Evolutionary conservation across 2,888 invertebrate species (phyloP).

Genomic region (Drosophila mimetica): DNA sequence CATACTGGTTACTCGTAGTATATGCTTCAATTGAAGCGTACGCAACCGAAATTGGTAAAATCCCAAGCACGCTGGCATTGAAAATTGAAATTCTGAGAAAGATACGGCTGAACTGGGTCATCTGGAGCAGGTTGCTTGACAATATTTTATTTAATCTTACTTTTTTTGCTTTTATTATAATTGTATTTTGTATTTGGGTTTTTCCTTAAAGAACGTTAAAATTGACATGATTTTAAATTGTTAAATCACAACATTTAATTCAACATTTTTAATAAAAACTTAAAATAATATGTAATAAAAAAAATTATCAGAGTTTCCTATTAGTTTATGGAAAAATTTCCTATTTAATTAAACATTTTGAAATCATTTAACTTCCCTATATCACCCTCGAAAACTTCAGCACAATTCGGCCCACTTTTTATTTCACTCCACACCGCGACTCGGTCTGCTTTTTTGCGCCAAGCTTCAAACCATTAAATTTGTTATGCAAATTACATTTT

Average conservation of each 20-base stretch:
- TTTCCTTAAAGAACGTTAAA: no score
- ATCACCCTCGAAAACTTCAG: background rate
- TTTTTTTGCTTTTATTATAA: no score
- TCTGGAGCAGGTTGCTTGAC: constrained; percentile 12
- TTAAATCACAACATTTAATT: no score
- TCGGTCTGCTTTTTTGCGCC: constrained; percentile 10
- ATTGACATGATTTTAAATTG: no score
- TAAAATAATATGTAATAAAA: no score
- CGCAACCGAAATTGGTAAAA: constrained; percentile 32
- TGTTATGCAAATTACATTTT: constrained; percentile 79
- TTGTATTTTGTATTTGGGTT: no score
- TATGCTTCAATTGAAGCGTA: constrained; percentile 57
- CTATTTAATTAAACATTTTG: background rate
- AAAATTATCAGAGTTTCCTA: no score
- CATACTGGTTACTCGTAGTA: constrained; percentile 3
- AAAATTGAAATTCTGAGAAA: constrained; percentile 70
- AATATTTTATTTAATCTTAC: background rate
- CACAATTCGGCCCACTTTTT: constrained; percentile 2
- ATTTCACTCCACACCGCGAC: constrained; percentile 6
- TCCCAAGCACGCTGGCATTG: constrained; percentile 49
- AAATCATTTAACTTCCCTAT: background rate
- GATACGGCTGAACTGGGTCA: constrained; percentile 47
- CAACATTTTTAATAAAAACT: no score
- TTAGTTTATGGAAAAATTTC: no score
- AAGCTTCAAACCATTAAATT: constrained; percentile 63